These are phyloP conservation scores for Cladorhizidae sp. DNA, from an alignment of 37 sponge, comb jelly and placozoan genomes.

Conservation along the genomic window DNA sequence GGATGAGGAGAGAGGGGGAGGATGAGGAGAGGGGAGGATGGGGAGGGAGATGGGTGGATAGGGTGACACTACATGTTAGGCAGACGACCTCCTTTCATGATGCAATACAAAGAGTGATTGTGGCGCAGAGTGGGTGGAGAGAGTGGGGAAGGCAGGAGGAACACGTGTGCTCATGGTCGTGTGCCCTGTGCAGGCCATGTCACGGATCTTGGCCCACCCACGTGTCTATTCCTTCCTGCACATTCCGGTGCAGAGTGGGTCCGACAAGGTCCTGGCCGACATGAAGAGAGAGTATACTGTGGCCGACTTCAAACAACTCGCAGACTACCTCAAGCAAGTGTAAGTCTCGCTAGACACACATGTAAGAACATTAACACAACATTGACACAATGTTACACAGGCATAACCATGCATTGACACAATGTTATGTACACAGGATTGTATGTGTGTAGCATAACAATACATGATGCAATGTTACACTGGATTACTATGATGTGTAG, in stretches of 20 bases:
- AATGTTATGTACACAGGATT: too few species aligned
- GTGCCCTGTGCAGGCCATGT: slow-evolving; percentile 81
- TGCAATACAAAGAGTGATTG: too few species aligned
- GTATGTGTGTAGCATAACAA: too few species aligned
- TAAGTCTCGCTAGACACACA: background rate
- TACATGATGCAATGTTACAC: too few species aligned
- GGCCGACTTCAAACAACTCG: slow-evolving; percentile 76
- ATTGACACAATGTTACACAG: too few species aligned
- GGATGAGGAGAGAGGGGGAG: too few species aligned
- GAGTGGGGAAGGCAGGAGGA: background rate
- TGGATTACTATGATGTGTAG: too few species aligned
- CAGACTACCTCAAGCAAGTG: slow-evolving; percentile 82
- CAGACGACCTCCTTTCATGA: too few species aligned
- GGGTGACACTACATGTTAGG: too few species aligned
- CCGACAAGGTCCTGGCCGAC: slow-evolving; percentile 85
- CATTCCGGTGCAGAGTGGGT: slow-evolving; percentile 95
- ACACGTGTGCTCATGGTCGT: background rate
- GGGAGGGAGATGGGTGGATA: too few species aligned
- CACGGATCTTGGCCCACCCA: slow-evolving; percentile 79
- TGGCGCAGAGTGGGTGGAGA: too few species aligned
- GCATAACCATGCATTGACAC: background rate
- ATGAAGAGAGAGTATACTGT: slow-evolving; percentile 96
- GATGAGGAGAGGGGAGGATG: too few species aligned
- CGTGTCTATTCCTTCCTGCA: slow-evolving; percentile 97
- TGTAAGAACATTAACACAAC: background rate